Conservation (phyloP, 2,113 vertebrate genomes). For the Phyllostomus discolor region DNA sequence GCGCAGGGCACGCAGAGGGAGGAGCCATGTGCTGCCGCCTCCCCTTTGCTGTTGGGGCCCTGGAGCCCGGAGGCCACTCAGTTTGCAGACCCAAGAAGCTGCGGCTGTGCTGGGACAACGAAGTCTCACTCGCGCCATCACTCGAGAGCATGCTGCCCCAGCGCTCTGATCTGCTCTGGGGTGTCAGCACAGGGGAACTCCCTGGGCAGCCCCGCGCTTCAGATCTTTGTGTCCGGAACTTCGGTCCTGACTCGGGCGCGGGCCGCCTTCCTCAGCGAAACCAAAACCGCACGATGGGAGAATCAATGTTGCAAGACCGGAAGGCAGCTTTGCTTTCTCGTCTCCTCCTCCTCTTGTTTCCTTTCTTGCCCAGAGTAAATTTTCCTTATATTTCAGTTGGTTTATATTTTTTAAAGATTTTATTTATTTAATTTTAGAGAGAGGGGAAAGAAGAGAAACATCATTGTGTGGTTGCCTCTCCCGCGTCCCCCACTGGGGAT, state of each 20-base stretch:
- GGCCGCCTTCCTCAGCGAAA: fast-evolving
- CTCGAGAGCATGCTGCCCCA: fast-evolving
- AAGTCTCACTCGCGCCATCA: fast-evolving
- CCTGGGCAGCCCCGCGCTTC: background rate
- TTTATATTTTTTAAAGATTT: background rate
- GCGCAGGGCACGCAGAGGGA: fast-evolving
- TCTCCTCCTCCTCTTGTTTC: background rate
- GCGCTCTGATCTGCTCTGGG: no score
- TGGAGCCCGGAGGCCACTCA: fast-evolving
- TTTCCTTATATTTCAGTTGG: background rate
- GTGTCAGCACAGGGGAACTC: fast-evolving
- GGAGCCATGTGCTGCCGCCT: fast-evolving
- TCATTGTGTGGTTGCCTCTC: no score
- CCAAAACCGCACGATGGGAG: background rate
- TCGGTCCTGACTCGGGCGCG: background rate
- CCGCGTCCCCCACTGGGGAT: no score
- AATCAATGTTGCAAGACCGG: background rate
- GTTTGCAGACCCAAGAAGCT: background rate
- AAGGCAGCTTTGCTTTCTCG: background rate
- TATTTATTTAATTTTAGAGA: no score
- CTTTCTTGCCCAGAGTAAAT: background rate
- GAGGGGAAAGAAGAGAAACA: no score
- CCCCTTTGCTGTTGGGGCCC: background rate
- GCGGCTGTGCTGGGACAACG: background rate
- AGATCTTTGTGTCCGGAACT: fast-evolving